phyloP scores from a whole-genome alignment of 2,113 vertebrate genomes.

The Semicossyphus pulcher region DNA sequence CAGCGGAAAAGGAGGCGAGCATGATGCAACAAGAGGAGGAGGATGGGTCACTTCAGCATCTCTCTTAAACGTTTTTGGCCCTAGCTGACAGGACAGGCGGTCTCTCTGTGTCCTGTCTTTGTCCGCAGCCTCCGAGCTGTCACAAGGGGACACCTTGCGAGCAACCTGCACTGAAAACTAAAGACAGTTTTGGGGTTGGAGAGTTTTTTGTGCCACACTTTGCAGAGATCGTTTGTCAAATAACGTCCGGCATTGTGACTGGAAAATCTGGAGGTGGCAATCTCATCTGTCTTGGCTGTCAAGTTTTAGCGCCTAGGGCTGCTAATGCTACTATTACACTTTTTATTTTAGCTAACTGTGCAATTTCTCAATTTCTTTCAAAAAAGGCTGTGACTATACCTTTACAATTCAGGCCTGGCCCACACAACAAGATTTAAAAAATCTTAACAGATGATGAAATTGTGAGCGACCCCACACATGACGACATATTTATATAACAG shows the following conservation, averaged over 20 bases:
- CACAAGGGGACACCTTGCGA: conserved; percentile 4
- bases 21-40: conserved; percentile 22
- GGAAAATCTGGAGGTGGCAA: neutral
- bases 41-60: neutral
- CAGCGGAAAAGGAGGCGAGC: neutral
- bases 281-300: neutral
- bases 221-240: conserved; percentile 47
- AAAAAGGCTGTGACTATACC: too few relatives aligned
- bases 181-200: conserved; percentile 35
- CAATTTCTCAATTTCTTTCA: too few relatives aligned
- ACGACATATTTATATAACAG: too few relatives aligned
- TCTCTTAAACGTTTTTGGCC: neutral
- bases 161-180: conserved; percentile 30
- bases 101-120: conserved; percentile 3
- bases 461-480: too few relatives aligned
- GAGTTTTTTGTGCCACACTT: conserved; percentile 13
- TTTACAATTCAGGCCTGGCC: too few relatives aligned
- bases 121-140: conserved; percentile 28
- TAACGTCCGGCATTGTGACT: neutral
- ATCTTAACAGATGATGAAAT: too few relatives aligned
- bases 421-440: too few relatives aligned
- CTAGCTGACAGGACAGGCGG: conserved; percentile 23
- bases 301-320: neutral
- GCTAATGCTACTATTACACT: neutral
- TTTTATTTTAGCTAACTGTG: too few relatives aligned